Evolutionary conservation across 2,113 vertebrate genomes (phyloP).

Genomic region (Tetrao urogallus): DNA sequence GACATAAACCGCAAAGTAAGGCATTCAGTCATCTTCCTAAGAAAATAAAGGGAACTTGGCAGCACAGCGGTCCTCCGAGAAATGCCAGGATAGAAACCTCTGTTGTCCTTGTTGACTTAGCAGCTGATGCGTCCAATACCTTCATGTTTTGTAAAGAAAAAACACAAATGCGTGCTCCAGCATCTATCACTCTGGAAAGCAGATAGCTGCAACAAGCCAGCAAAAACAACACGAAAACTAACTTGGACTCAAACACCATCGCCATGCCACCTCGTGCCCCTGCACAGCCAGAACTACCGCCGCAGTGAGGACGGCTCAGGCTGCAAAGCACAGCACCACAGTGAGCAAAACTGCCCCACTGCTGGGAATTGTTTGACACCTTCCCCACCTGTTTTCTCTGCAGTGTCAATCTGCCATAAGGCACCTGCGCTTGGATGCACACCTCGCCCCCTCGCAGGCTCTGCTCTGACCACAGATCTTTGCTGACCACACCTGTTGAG

Average conservation of each 20-base stretch:
- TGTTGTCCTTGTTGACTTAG: slow-evolving; percentile 55
- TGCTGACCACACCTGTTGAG: not conserved
- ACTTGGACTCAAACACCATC: slow-evolving; percentile 15
- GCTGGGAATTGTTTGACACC: accelerated
- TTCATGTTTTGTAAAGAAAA: slow-evolving; percentile 53
- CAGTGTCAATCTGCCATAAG: accelerated
- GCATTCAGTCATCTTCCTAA: slow-evolving; percentile 23
- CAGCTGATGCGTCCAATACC: slow-evolving; percentile 43
- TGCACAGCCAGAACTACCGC: not conserved
- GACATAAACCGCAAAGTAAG: not conserved
- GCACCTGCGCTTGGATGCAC: accelerated
- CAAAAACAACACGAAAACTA: slow-evolving; percentile 51
- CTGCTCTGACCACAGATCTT: not conserved
- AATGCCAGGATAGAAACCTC: slow-evolving; percentile 54
- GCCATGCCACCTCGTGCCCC: slow-evolving; percentile 15
- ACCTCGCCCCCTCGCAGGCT: accelerated
- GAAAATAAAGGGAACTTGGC: slow-evolving; percentile 39
- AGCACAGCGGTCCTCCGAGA: not conserved
- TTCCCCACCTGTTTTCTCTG: not conserved
- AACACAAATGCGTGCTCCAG: not conserved
- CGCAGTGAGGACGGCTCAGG: not conserved
- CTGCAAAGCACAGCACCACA: not conserved
- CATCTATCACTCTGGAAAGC: slow-evolving; percentile 13
- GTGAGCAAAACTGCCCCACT: not conserved
- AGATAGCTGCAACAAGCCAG: slow-evolving; percentile 1